These are phyloP conservation scores for Anthopleura xanthogrammica DNA, from an alignment of 92 coral and sea anemone species.

Conservation along the genomic window DNA sequence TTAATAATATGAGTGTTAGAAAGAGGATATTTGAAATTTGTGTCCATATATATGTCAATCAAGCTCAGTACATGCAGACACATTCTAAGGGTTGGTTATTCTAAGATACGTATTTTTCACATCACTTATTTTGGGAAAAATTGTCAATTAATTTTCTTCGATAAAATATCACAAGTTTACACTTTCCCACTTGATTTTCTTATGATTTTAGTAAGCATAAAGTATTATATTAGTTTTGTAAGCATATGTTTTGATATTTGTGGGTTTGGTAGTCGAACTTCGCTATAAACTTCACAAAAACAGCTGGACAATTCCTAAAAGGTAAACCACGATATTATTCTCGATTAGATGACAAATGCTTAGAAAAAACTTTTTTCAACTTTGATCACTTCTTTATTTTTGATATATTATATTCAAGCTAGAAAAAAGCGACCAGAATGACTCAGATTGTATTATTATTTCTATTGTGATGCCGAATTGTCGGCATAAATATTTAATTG, in stretches of 20 bases:
- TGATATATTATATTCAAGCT: not conserved
- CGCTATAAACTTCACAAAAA: not conserved
- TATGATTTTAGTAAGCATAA: not conserved
- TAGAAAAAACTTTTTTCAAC: not conserved
- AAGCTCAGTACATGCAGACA: no score
- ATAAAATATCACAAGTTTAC: not conserved
- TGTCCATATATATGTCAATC: no score
- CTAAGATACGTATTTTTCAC: no score
- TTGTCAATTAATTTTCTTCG: not conserved
- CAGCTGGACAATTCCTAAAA: not conserved
- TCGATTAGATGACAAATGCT: not conserved
- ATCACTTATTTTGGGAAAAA: no score
- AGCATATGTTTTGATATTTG: constrained; percentile 1
- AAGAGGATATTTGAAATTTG: no score
- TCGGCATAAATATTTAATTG: not conserved
- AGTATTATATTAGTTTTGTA: not conserved
- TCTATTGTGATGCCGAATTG: not conserved
- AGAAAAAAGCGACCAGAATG: not conserved
- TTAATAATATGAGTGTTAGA: no score
- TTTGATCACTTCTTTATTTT: not conserved
- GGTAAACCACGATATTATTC: not conserved
- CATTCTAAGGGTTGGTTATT: no score
- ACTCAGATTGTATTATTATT: not conserved
- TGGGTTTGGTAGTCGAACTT: not conserved
- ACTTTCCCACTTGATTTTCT: not conserved